Conservation (phyloP, 2,888 invertebrate genomes). For the Limnephilus auricula region DNA sequence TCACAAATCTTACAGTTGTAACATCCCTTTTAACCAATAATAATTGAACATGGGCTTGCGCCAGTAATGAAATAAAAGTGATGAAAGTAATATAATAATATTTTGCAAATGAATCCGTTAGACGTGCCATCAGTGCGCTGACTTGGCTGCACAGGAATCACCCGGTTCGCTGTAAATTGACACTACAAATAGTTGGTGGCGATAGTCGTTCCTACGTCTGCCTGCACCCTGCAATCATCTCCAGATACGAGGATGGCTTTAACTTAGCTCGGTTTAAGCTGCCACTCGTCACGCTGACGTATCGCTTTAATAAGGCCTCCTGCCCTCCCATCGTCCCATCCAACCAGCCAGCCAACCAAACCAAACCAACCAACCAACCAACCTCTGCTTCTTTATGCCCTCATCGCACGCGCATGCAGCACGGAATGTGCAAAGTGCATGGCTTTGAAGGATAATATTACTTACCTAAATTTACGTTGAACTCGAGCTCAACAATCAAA, state of each 20-base stretch:
- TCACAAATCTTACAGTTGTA: too few species aligned
- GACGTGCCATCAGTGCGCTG: neutral
- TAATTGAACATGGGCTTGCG: too few species aligned
- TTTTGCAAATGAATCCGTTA: neutral
- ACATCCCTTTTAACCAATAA: too few species aligned
- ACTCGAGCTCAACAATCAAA: neutral
- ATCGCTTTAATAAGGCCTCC: constrained; percentile 37
- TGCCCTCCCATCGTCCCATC: neutral
- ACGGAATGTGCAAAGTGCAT: neutral
- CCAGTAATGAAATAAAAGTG: too few species aligned
- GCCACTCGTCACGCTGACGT: constrained; percentile 39
- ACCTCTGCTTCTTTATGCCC: constrained; percentile 5
- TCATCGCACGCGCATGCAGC: constrained; percentile 19
- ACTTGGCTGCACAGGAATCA: neutral
- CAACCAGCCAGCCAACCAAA: neutral
- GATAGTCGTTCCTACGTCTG: neutral
- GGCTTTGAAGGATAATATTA: neutral
- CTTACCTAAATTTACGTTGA: neutral
- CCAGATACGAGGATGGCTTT: neutral
- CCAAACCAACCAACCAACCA: neutral
- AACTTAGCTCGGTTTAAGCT: neutral
- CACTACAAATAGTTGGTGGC: neutral
- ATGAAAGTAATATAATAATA: neutral
- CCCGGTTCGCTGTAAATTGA: neutral
- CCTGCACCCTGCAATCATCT: neutral